A percentile compares a stretch with the other conserved stretches of the same genome.
phyloP scores from a whole-genome alignment of 1,140 invertebrate genomes.

The Plutomurus gul region DNA sequence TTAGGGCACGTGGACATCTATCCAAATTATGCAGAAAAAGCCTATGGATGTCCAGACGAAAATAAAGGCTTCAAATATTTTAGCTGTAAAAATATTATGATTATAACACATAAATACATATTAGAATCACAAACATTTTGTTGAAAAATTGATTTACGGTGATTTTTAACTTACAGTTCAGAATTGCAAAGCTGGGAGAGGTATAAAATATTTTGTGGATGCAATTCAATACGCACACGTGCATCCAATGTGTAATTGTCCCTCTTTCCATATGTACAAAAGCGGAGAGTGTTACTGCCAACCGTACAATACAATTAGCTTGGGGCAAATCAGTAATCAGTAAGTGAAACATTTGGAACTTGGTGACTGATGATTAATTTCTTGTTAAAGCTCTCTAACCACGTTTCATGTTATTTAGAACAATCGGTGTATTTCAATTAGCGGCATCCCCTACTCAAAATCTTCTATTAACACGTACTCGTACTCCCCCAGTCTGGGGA shows the following conservation, averaged over 20 bases:
- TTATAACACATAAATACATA: too few species aligned
- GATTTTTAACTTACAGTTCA: slow-evolving; percentile 14
- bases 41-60: not conserved
- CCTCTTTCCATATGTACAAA: slow-evolving; percentile 30
- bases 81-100: not conserved
- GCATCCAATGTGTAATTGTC: slow-evolving; percentile 36
- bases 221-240: not conserved
- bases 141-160: not conserved
- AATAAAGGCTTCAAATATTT: not conserved
- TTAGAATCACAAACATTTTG: too few species aligned
- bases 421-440: too few species aligned
- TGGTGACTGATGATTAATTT: not conserved
- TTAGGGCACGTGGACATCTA: slow-evolving; percentile 31
- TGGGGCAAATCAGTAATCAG: slow-evolving; percentile 20
- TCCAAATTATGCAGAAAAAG: slow-evolving; percentile 9
- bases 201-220: slow-evolving; percentile 39
- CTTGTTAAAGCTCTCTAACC: not conserved
- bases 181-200: slow-evolving; percentile 27
- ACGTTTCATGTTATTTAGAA: too few species aligned
- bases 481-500: too few species aligned
- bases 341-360: slow-evolving; percentile 24
- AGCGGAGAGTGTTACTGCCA: not conserved
- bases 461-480: too few species aligned
- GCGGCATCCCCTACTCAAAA: too few species aligned
- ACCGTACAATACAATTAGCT: not conserved